phyloP scores from a whole-genome alignment of 2,113 vertebrate species.

The Phocoena sinus region DNA sequence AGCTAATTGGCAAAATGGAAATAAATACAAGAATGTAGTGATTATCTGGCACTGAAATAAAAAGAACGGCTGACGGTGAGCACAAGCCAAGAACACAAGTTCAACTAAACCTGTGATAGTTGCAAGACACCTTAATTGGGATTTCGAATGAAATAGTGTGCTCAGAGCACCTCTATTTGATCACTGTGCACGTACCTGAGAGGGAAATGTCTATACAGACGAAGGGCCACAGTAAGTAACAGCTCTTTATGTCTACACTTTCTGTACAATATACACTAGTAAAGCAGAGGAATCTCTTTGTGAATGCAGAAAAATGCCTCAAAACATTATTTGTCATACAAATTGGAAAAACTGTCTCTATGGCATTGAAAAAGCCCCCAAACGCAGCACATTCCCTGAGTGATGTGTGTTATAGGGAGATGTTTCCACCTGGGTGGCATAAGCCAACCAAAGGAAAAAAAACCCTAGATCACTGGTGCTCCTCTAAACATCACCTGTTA shows the following conservation, averaged over 20 bases:
- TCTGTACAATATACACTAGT: not conserved
- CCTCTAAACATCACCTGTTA: not conserved
- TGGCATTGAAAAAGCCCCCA: not conserved
- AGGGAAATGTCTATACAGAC: not conserved
- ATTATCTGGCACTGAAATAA: constrained; percentile 40
- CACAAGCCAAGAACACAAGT: constrained; percentile 1
- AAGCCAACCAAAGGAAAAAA: not conserved
- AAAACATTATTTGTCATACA: not conserved
- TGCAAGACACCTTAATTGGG: not conserved
- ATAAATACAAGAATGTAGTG: constrained; percentile 62
- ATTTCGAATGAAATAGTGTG: constrained; percentile 12
- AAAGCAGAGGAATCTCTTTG: not conserved
- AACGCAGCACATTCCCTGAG: not conserved
- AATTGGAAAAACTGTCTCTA: not conserved
- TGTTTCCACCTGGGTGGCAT: not conserved
- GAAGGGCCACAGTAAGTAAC: not conserved
- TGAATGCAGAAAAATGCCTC: not conserved
- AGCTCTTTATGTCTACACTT: not conserved
- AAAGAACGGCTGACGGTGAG: constrained; percentile 24
- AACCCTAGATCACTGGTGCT: not conserved
- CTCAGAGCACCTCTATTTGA: not conserved
- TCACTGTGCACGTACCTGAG: not conserved
- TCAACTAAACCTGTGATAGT: not conserved
- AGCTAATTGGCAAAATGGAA: constrained; percentile 68
- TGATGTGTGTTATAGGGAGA: not conserved